Base-by-base conservation (phyloP, 2,888 invertebrate species). In the Rutpela maculata region DNA sequence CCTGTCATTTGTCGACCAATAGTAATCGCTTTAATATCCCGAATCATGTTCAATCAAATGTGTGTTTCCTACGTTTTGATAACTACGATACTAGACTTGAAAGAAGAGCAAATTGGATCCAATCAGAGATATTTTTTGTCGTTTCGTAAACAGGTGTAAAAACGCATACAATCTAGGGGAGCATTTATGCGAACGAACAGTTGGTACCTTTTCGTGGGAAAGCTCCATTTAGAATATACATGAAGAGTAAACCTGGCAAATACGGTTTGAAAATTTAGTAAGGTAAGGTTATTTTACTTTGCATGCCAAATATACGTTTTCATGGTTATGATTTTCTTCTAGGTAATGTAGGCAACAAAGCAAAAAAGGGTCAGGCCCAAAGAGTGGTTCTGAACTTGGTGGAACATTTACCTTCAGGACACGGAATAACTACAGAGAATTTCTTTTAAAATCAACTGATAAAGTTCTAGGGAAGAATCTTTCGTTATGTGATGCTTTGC, bases 161-260 rank as follows among this genome's bases (percentile, higher is more conserved):
- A 62, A 22, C 1, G 62, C 62, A 62, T 62, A 62, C 62, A 62
- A 62, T 10, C 22, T 10, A 62, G 62, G 62, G 5, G 22, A n/a
- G 22, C 62, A 22, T 22, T 62, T 62, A 10, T 62, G 22, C 4
- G 22, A 4, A 26, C 22, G 22, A 26, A 26, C 22, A 26, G 22
- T 26, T 26, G 62, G 22, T 62, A 26, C 62, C 62, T 62, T 62
- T 62, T 62, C 62, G 19, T 62, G 22, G 62, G 62, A 62, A 22
- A 62, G 62, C 62, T 62, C 62, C 62, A 22, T 62, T 62, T 22
- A 62, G 19, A 62, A 19, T 62, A 19, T 62, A 62, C 62, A 31
- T 62, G 22, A 62, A 62, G 6, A 62, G 62, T 62, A 62, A 26
- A 26, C 22, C 11, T 38, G 38, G 9, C 38, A 38, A 11, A 38